Evolutionary conservation across 2,888 invertebrate genomes (phyloP), one percentile per base, ranked within the genome.

Genomic region (Eristalis intricaria): DNA sequence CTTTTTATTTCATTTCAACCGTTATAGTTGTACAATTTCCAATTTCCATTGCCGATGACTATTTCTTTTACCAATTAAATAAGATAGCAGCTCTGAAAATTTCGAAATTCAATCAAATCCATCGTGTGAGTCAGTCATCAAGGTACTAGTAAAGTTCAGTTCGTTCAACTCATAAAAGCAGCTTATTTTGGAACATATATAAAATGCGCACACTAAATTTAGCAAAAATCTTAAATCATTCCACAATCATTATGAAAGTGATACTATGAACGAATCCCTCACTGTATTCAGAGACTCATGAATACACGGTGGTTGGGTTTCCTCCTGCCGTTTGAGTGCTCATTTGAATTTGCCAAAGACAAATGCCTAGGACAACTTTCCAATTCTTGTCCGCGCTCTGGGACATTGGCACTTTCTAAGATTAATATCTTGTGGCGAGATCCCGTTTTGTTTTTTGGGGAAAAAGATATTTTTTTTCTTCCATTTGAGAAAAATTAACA

Each of bases 361-460:
- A 70, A 71, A 83, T 61, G 74, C 68, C 61, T 66, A 61, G 83
- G 56, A 23, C 73, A 83, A 86, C 86, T 86, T 86, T 86, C 86
- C 83, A 86, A 86, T 78, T 86, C 86, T 78, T 78, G 86, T 78
- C 66, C 74, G 78, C 40, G 60, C 69, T 85, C 77, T 71, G 68
- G 68, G 66, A 78, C 83, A 86, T 83, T 86, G 78, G 83, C 75
- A 86, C 86, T 86, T 86, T 86, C 86, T 83, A 86, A 86, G 86
- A 86, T 86, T 79, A 68, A 75, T 86, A 86, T 86, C 86, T 70
- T 1, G 23, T 43, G 77, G 26, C 58, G 40, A 60, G 38, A 60
- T 86, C 61, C 82, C 61, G 75, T 61, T 71, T 50, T 29, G 66
- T 23, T 50, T 56, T 71, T 23, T 15, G 15, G 50, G 23, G 66